Conservation (phyloP, 2,797 vertebrate genomes). For the Hydrophis major region DNA sequence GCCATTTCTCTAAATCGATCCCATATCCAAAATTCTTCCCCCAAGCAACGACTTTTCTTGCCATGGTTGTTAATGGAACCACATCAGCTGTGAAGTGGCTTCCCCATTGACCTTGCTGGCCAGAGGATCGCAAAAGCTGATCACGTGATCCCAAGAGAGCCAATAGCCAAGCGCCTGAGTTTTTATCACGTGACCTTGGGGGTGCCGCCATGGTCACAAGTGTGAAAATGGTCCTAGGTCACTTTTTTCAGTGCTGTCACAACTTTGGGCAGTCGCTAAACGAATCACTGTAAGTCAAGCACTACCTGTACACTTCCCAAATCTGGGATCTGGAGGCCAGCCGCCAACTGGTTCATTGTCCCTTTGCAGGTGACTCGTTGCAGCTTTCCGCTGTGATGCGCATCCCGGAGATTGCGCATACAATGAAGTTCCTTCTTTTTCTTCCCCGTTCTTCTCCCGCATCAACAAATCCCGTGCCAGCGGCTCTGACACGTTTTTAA, state of each 20-base stretch:
- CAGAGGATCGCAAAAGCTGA: not conserved
- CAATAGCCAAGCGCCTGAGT: no score
- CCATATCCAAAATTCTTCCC: no score
- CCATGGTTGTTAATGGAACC: not conserved
- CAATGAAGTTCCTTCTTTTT: not conserved
- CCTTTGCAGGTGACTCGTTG: not conserved
- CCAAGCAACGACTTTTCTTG: not conserved
- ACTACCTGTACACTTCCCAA: no score
- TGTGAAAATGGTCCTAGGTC: not conserved
- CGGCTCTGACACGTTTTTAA: not conserved
- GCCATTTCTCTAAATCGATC: no score
- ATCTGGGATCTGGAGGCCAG: not conserved
- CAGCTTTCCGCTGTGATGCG: not conserved
- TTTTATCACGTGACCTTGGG: no score
- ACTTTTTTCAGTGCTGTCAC: not conserved
- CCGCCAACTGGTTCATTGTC: not conserved
- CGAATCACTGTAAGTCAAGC: fast-evolving
- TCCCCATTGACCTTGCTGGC: not conserved
- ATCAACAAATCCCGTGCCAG: not conserved
- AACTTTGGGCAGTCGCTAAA: not conserved
- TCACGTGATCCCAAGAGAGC: not conserved
- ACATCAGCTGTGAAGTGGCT: not conserved
- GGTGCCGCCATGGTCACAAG: not conserved
- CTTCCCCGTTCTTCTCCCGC: not conserved
- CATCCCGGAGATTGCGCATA: no score